Evolutionary conservation across 2,888 invertebrate genomes (phyloP), one percentile per base, ranked within the genome.

Genomic region (Lochmaea crataegi): DNA sequence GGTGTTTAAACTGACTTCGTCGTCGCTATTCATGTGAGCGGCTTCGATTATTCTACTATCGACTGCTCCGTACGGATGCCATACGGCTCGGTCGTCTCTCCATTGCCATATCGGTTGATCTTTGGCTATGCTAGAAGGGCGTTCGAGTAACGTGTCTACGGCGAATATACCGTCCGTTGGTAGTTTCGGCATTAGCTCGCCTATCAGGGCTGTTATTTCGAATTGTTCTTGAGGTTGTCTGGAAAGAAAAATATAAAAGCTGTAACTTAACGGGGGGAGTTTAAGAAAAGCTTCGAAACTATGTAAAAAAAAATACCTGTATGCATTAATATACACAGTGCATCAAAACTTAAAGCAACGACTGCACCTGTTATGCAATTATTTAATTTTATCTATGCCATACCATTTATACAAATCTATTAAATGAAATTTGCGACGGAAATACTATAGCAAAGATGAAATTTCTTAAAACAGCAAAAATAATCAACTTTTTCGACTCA

Each of bases 141-240:
- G 89, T 86, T 95, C 94, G 74, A 98, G 90, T 81, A 97, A 90
- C 63, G 93, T 90, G 88, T 99, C 98, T 73, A 99, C 97, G 65
- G 94, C 91, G 88, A 99, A 99, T 81, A 99, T 94, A 11, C 98
- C 98, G 87, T 98, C 97, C 0, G 93, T 92, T 1, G 99, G 99
- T 81, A 99, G 89, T 58, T 96, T 94, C 56, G 99, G 99, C 95
- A 99, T 96, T 79, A 99, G 89, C 88, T 99, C 99, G 14, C 97
- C 98, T 83, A 99, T 98, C 71, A 99, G 90, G 81, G 96, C 95
- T 7, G 99, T 98, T 76, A 99, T 96, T 89, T 99, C 99, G 86
- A 97, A 97, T 80, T 98, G 89, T 86, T 99, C 99, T 85, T 98
- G 97, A 0, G 99, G 98, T 82, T 87, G 87, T 64, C 86, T 85